Conservation (phyloP, 2,113 vertebrate genomes). For the Misgurnus mizolepis region DNA sequence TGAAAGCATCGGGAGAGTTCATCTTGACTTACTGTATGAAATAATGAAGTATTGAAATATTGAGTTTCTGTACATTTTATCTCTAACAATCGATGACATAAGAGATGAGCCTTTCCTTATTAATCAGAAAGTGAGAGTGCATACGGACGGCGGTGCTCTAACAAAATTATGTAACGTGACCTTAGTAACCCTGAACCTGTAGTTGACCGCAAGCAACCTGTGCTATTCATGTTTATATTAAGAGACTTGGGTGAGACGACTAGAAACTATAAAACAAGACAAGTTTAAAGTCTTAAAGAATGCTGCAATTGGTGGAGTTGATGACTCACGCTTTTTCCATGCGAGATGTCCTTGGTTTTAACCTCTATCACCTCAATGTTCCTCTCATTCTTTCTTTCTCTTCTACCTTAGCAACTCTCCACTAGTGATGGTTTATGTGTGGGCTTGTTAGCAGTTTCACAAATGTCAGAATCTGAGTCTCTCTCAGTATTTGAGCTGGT, state of each 20-base stretch:
- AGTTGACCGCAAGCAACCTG: background rate
- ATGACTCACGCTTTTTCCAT: conserved; percentile 41
- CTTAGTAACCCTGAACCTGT: background rate
- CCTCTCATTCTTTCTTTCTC: conserved; percentile 20
- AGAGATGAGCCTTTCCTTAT: conserved; percentile 4
- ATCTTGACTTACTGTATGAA: background rate
- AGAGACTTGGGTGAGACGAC: background rate
- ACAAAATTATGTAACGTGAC: background rate
- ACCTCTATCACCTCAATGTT: conserved; percentile 41
- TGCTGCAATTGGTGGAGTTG: conserved; percentile 47
- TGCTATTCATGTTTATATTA: background rate
- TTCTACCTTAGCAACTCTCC: conserved; percentile 56
- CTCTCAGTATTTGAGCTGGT: conserved; percentile 62
- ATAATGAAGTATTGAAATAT: conserved; percentile 21
- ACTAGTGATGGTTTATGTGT: conserved; percentile 24
- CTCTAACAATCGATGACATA: conserved; percentile 3
- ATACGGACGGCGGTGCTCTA: background rate
- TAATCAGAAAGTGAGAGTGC: background rate
- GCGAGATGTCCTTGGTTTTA: conserved; percentile 43
- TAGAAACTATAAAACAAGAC: background rate
- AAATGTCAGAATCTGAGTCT: conserved; percentile 57
- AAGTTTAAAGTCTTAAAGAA: conserved; percentile 46
- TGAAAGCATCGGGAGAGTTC: conserved; percentile 5
- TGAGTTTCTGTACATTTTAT: conserved; percentile 11
- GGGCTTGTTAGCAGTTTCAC: conserved; percentile 25